phyloP scores from a whole-genome alignment of 2,113 vertebrate species.

The Lamprologus speciosus region DNA sequence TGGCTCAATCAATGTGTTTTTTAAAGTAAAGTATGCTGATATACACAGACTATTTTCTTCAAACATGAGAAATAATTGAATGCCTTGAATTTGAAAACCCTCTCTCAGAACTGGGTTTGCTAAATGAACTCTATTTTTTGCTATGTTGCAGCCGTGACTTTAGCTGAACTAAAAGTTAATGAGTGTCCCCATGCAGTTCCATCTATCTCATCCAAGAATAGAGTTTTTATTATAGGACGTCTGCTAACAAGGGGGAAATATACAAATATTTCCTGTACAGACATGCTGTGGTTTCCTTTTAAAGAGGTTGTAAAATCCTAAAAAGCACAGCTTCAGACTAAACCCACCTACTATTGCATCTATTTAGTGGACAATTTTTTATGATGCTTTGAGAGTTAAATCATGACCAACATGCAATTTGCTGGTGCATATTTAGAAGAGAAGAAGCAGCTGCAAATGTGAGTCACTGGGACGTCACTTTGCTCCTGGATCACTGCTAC shows the following conservation, averaged over 20 bases:
- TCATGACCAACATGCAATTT: background rate
- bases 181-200: background rate
- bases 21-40: background rate
- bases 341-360: background rate
- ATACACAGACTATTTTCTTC: constrained; percentile 39
- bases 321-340: background rate
- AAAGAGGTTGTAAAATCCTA: background rate
- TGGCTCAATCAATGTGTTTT: constrained; percentile 47
- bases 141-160: background rate
- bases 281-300: background rate
- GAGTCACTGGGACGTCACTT: constrained; percentile 4
- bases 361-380: background rate
- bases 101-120: background rate
- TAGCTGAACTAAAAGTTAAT: background rate
- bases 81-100: constrained; percentile 21
- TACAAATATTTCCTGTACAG: background rate
- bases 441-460: background rate
- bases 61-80: constrained; percentile 44
- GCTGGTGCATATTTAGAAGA: background rate
- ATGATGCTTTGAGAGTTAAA: background rate
- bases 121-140: constrained; percentile 47
- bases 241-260: background rate
- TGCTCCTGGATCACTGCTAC: background rate
- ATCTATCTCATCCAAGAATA: background rate
- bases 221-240: background rate